A percentile compares a stretch with the other conserved stretches of the same genome.
phyloP scores from a whole-genome alignment of 2,113 vertebrate genomes.

The Tor tambroides region DNA sequence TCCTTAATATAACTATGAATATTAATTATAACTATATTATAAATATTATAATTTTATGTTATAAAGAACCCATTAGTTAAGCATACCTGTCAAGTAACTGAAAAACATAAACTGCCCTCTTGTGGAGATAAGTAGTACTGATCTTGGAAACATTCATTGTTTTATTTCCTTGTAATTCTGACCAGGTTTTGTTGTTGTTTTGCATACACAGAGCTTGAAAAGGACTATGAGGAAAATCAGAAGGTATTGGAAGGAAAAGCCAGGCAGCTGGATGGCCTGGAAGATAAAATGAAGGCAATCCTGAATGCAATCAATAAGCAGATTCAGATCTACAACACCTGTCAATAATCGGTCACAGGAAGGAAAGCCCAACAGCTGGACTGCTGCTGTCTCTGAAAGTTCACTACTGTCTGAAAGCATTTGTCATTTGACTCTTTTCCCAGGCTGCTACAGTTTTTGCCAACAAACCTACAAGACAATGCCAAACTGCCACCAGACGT shows the following conservation, averaged over 20 bases:
- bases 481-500: background rate
- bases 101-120: slow-evolving; percentile 2
- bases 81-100: background rate
- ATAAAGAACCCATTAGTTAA: background rate
- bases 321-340: slow-evolving; percentile 98
- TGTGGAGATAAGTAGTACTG: background rate
- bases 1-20: too few relatives aligned
- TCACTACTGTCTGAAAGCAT: slow-evolving; percentile 12
- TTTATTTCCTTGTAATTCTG: background rate
- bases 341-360: slow-evolving; percentile 77
- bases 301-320: slow-evolving; percentile 93
- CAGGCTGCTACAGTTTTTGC: background rate
- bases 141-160: background rate
- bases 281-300: slow-evolving; percentile 92
- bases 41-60: background rate
- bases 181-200: background rate
- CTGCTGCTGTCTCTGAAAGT: background rate
- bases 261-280: slow-evolving; percentile 88
- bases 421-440: background rate
- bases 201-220: slow-evolving; percentile 83
- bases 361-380: background rate
- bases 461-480: slow-evolving; percentile 13
- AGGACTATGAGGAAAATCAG: slow-evolving; percentile 89
- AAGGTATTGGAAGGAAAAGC: slow-evolving; percentile 87
- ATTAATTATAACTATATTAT: background rate